Base-by-base conservation (phyloP, 2,888 invertebrate species). In the Tetheella fluctuosa region DNA sequence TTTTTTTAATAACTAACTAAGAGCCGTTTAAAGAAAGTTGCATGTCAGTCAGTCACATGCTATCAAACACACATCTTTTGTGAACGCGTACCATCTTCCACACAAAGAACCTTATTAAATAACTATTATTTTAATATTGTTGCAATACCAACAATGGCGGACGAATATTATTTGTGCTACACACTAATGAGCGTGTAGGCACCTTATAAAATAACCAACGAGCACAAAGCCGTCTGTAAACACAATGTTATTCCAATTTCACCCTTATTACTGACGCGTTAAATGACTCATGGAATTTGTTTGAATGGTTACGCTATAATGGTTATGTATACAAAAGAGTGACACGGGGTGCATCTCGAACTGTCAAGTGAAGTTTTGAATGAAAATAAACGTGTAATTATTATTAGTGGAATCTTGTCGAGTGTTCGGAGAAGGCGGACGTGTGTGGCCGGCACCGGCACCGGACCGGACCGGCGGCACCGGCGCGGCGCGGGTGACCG, bases 121-220 rank as follows among this genome's bases (percentile, higher is more conserved):
- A 68, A 80, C 85, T 89, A 90, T 91, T 91, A 91, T 91, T 91
- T 88, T 88, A 90, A 89, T 89, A 90, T 88, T 89, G 90, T 90
- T 89, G 88, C 88, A 84, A 85, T 84, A 85, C 81, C 77, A 77
- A 88, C 86, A 85, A 86, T 83, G 80, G 79, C 77, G 79, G 81
- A 80, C 74, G 80, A 75, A 77, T 70, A 72, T 86, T 89, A 84
- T 86, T 81, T 83, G 83, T 84, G 83, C 84, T 86, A 84, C 83
- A 83, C 88, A 85, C 87, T 92, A 92, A 91, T 91, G 91, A 92
- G 88, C 87, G 86, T 88, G 90, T 90, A 89, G 87, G 86, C 89
- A 86, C 84, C 85, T 86, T 77, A 74, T 69, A 76, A 73, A 65
- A 73, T 68, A 64, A 77, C 84, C 77, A 78, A 77, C 64, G 68